phyloP scores from a whole-genome alignment of 2,888 invertebrate species.

The Folsomia candida region DNA sequence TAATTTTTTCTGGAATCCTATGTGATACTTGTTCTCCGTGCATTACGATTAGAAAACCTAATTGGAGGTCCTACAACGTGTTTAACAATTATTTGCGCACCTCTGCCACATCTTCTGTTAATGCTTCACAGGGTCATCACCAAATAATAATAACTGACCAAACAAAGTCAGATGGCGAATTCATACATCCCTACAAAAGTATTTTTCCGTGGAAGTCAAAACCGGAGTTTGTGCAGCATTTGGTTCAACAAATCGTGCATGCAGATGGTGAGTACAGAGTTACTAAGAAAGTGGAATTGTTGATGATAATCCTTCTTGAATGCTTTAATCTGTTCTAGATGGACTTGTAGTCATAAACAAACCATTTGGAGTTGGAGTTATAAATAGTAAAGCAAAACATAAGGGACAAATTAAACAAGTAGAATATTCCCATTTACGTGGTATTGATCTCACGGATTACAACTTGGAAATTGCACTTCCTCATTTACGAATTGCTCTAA shows the following conservation, averaged over 20 bases:
- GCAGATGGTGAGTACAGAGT: slow-evolving; percentile 27
- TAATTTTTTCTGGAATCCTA: too few relatives aligned
- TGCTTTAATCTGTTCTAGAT: slow-evolving; percentile 25
- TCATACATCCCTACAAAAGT: slow-evolving; percentile 29
- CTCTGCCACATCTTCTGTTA: too few relatives aligned
- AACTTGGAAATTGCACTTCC: slow-evolving; percentile 40
- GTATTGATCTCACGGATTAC: slow-evolving; percentile 19
- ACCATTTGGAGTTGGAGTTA: slow-evolving; percentile 43
- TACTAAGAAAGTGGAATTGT: too few relatives aligned
- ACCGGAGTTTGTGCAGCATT: slow-evolving; percentile 27
- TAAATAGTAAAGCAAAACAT: slow-evolving; percentile 1
- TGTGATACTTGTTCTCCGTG: too few relatives aligned
- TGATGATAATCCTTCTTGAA: not conserved
- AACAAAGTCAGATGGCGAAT: too few relatives aligned
- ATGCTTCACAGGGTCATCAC: too few relatives aligned
- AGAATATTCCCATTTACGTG: slow-evolving; percentile 28
- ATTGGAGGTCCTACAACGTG: too few relatives aligned
- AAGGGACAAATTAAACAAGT: not conserved
- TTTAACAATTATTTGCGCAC: too few relatives aligned
- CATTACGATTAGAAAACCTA: too few relatives aligned
- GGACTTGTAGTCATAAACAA: slow-evolving; percentile 44
- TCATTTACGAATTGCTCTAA: slow-evolving; percentile 21
- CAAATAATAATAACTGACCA: too few relatives aligned
- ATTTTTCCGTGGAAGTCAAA: slow-evolving; percentile 43
- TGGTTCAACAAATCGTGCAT: slow-evolving; percentile 24